Evolutionary conservation across 2,888 invertebrate species (phyloP).

Genomic region (Cheilosia variabilis): DNA sequence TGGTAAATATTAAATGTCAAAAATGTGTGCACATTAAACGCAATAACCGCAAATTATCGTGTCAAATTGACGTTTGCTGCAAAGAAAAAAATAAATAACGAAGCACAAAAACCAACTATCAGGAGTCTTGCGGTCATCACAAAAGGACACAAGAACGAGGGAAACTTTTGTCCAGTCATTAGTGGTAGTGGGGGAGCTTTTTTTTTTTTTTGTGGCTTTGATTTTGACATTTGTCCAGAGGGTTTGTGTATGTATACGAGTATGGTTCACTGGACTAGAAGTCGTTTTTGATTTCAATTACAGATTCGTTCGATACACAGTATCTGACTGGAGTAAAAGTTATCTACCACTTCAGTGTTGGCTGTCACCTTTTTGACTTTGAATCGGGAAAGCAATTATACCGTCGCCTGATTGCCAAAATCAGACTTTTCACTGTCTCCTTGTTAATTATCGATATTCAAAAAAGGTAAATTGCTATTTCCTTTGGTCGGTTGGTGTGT

Average conservation of each 20-base stretch:
- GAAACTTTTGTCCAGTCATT: conserved; percentile 18
- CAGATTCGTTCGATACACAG: background rate
- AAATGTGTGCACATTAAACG: conserved; percentile 19
- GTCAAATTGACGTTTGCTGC: conserved; percentile 12
- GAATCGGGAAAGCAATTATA: conserved; percentile 46
- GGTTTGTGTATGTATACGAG: too few species aligned
- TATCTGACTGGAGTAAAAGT: background rate
- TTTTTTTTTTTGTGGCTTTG: conserved; percentile 12
- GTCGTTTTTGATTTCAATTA: conserved; percentile 4
- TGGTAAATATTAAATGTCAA: conserved; percentile 57
- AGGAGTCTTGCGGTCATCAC: conserved; percentile 16
- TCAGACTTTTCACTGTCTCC: conserved; percentile 14
- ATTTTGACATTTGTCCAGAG: background rate
- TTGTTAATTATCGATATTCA: conserved; percentile 57
- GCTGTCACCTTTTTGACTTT: conserved; percentile 40
- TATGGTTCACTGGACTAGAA: background rate
- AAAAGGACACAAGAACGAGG: background rate
- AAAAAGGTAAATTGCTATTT: conserved; percentile 45
- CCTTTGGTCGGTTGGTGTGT: background rate
- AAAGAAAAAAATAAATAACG: background rate
- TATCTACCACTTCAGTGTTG: conserved; percentile 1
- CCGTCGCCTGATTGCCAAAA: conserved; percentile 45
- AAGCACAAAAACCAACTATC: background rate
- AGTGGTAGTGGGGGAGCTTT: conserved; percentile 2
- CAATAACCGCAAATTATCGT: conserved; percentile 30